These are phyloP conservation scores for Chelonus formosanus DNA, from an alignment of 2,888 invertebrate species.

Conservation along the genomic window DNA sequence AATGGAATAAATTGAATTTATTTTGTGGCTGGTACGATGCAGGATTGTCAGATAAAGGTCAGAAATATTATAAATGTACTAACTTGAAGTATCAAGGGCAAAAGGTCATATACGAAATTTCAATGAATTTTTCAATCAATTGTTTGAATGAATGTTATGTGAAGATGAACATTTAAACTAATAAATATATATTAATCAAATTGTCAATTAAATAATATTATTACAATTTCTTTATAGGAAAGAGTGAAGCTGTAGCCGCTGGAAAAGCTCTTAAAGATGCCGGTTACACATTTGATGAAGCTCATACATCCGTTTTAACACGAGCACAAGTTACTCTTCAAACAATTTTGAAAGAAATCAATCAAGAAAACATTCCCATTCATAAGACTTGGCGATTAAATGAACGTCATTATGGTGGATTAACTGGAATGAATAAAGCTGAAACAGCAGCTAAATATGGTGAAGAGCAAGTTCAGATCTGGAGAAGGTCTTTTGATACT, in stretches of 20 bases:
- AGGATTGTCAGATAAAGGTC: constrained; percentile 70
- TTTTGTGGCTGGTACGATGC: constrained; percentile 75
- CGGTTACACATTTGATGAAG: constrained; percentile 78
- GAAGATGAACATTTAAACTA: no score
- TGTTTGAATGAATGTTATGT: not conserved
- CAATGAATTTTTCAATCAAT: constrained; percentile 15
- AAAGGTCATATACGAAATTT: constrained; percentile 48
- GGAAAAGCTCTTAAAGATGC: constrained; percentile 78
- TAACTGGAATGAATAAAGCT: constrained; percentile 85
- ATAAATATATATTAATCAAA: no score
- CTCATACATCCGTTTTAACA: constrained; percentile 82
- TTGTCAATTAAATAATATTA: no score
- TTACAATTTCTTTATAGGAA: constrained; percentile 65
- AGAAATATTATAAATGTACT: constrained; percentile 38
- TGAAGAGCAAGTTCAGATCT: constrained; percentile 84
- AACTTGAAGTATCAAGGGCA: constrained; percentile 50
- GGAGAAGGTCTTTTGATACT: constrained; percentile 85
- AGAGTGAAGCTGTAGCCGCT: constrained; percentile 74
- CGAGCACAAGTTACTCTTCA: constrained; percentile 80
- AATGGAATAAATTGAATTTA: constrained; percentile 72
- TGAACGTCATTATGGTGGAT: constrained; percentile 87
- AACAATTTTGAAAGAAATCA: constrained; percentile 73
- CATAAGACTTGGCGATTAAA: constrained; percentile 84
- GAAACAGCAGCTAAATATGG: constrained; percentile 88
- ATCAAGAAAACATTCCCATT: constrained; percentile 74